Conservation (phyloP, 2,113 vertebrate species). For the Scatophagus argus region DNA sequence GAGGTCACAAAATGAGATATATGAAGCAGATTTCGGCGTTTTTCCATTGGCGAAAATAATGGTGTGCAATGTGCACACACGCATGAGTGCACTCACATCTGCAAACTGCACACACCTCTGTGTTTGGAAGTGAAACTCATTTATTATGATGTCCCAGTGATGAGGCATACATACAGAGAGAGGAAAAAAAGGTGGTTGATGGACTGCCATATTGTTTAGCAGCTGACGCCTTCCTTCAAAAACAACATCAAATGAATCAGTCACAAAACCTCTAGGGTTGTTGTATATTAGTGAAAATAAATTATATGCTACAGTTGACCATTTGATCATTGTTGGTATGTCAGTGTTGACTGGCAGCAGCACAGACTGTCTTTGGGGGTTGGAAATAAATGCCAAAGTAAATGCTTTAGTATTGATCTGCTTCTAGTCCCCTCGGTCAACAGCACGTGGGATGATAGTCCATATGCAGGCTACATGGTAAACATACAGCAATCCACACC, state of each 20-base stretch:
- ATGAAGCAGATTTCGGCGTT: conserved; percentile 1
- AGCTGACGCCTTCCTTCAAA: conserved; percentile 33
- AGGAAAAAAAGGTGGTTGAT: conserved; percentile 15
- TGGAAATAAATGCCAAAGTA: conserved; percentile 53
- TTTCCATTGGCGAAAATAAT: neutral
- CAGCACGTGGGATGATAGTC: conserved; percentile 26
- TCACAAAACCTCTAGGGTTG: conserved; percentile 26
- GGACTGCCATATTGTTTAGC: conserved; percentile 28
- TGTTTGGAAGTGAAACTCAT: conserved; percentile 35
- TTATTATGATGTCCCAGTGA: conserved; percentile 59
- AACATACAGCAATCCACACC: conserved; percentile 31
- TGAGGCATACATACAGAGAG: conserved; percentile 45
- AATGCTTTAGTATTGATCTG: conserved; percentile 64
- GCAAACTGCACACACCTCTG: conserved; percentile 22
- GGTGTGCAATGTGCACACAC: neutral
- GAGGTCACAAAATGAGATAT: neutral
- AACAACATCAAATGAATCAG: conserved; percentile 30
- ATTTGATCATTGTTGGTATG: conserved; percentile 51
- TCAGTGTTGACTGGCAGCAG: conserved; percentile 39
- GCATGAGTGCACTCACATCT: conserved; percentile 17
- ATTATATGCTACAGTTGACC: conserved; percentile 46
- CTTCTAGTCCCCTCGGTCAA: conserved; percentile 33
- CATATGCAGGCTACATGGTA: conserved; percentile 29
- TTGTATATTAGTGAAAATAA: conserved; percentile 50
- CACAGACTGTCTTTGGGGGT: conserved; percentile 41